phyloP scores from a whole-genome alignment of 2,888 invertebrate genomes.

The Bugula neritina region DNA sequence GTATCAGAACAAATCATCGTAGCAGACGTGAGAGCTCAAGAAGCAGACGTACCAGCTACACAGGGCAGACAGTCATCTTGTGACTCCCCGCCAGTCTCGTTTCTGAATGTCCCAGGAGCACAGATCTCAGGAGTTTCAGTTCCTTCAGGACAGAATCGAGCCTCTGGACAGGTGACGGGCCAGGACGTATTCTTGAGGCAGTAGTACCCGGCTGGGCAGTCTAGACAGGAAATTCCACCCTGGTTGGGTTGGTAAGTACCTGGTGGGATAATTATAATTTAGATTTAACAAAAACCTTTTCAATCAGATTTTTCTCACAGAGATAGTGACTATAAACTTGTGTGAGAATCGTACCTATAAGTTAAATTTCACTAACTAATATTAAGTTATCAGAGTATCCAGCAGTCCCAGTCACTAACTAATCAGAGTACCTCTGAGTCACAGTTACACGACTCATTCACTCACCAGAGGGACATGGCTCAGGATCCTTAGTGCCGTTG shows the following conservation, averaged over 20 bases:
- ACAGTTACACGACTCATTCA: no score
- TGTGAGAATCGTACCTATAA: no score
- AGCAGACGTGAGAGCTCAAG: no score
- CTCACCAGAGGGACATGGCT: slow-evolving; percentile 38
- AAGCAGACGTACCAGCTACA: slow-evolving; percentile 41
- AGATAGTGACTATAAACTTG: no score
- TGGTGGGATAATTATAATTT: no score
- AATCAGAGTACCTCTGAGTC: no score
- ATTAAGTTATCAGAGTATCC: no score
- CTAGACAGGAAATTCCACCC: slow-evolving; percentile 36
- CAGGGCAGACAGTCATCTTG: slow-evolving; percentile 40
- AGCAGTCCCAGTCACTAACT: no score
- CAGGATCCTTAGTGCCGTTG: slow-evolving; percentile 34
- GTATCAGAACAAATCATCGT: no score
- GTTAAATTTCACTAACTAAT: no score
- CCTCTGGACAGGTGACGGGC: slow-evolving; percentile 43
- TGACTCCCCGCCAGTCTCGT: slow-evolving; percentile 34
- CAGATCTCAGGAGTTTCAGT: slow-evolving; percentile 40
- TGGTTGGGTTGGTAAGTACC: slow-evolving; percentile 42
- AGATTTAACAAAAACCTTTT: no score
- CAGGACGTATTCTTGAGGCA: slow-evolving; percentile 35
- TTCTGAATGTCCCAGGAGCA: slow-evolving; percentile 40
- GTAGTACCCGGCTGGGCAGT: slow-evolving; percentile 38
- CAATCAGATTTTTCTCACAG: no score
- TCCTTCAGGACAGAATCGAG: slow-evolving; percentile 39